A percentile compares a stretch with the other conserved stretches of the same genome.
Evolutionary conservation across 2,888 invertebrate genomes (phyloP).

Genomic region (Meloe dianella): DNA sequence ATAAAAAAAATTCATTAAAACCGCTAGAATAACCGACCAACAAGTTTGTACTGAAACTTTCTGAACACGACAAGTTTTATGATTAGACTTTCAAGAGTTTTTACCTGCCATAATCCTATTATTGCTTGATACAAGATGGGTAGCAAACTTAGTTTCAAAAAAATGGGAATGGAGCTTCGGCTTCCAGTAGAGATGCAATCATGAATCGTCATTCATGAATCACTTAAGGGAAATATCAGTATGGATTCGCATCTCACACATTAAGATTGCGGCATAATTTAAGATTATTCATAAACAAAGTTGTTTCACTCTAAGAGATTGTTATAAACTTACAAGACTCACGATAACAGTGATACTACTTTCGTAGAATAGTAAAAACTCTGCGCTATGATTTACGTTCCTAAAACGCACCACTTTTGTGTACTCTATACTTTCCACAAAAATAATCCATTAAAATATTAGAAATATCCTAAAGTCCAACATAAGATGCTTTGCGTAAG

Average conservation of each 20-base stretch:
- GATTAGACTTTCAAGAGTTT: background rate
- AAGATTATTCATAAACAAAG: no score
- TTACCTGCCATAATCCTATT: conserved; percentile 10
- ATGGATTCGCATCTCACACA: no score
- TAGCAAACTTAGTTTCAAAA: background rate
- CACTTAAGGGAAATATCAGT: background rate
- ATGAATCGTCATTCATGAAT: background rate
- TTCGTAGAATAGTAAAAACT: background rate
- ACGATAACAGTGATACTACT: no score
- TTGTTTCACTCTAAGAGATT: no score
- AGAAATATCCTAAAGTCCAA: background rate
- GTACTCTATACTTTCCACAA: no score
- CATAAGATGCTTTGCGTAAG: background rate
- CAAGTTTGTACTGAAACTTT: background rate
- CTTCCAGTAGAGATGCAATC: background rate
- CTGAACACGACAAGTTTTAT: background rate
- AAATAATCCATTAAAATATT: background rate
- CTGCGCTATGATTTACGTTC: background rate
- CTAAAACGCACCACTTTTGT: background rate
- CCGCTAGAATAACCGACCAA: background rate
- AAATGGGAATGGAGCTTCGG: background rate
- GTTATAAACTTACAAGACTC: no score
- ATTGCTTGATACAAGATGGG: background rate
- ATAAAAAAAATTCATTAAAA: no score
- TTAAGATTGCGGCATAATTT: no score